Evolutionary conservation across 2,797 vertebrate genomes (phyloP).

Genomic region (Hypotaenidia philippensis): DNA sequence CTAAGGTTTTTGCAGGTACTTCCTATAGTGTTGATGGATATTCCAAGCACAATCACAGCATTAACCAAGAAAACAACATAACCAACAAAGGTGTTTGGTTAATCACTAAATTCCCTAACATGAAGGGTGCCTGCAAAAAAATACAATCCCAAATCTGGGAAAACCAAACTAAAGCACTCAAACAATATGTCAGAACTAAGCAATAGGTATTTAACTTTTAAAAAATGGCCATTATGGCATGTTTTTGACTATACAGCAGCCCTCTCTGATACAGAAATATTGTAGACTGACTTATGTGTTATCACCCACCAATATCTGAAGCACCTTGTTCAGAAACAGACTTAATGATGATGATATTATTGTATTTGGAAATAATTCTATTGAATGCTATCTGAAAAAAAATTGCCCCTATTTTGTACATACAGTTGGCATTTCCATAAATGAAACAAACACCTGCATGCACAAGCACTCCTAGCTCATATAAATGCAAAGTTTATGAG

Average conservation of each 20-base stretch:
- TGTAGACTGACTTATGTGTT: background rate
- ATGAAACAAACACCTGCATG: conserved; percentile 24
- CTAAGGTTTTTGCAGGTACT: background rate
- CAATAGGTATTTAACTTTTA: background rate
- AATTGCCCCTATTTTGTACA: background rate
- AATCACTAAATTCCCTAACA: background rate
- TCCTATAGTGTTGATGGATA: background rate
- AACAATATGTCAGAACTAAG: background rate
- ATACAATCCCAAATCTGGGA: background rate
- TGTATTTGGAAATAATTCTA: background rate
- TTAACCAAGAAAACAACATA: background rate
- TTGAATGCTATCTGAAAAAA: background rate
- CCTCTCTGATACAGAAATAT: background rate
- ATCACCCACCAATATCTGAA: background rate
- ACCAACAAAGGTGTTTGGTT: background rate
- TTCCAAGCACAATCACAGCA: background rate
- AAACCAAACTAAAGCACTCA: background rate
- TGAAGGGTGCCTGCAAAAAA: background rate
- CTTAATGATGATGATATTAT: background rate
- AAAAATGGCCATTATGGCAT: background rate
- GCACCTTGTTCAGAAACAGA: background rate
- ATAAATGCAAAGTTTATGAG: conserved; percentile 61
- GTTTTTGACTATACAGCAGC: background rate
- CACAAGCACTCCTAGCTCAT: background rate
- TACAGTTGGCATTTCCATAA: conserved; percentile 29